Evolutionary conservation across 1,140 invertebrate species (phyloP).

Genomic region (Euborellia annulipes): DNA sequence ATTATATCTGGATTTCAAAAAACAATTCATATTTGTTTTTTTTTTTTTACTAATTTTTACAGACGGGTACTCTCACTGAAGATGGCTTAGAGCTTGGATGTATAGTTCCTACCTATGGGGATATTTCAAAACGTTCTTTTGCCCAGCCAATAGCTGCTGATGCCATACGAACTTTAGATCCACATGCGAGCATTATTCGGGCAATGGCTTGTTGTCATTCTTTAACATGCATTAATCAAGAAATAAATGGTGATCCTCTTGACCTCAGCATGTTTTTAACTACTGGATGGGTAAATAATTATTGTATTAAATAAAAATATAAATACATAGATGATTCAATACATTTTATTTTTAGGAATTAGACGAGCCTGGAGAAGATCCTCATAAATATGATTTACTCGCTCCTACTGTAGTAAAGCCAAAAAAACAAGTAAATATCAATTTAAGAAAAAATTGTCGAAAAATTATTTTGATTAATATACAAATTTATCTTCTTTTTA

Average conservation of each 20-base stretch:
- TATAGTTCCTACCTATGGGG: conserved; percentile 37
- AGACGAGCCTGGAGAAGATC: conserved; percentile 60
- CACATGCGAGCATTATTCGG: conserved; percentile 38
- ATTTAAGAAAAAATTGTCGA: too few species aligned
- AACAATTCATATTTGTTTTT: conserved; percentile 1
- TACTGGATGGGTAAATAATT: conserved; percentile 54
- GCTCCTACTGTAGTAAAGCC: conserved; percentile 63
- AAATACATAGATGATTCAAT: too few species aligned
- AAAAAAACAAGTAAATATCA: conserved; percentile 19
- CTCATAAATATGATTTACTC: conserved; percentile 58
- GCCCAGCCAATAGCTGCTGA: not conserved
- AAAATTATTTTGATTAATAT: too few species aligned
- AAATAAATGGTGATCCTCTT: conserved; percentile 77
- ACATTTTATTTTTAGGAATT: conserved; percentile 24
- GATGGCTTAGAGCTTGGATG: conserved; percentile 80
- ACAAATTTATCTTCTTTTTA: too few species aligned
- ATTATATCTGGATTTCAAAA: not conserved
- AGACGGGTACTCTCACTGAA: conserved; percentile 83
- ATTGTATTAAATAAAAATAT: too few species aligned
- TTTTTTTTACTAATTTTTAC: conserved; percentile 19
- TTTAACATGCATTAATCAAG: conserved; percentile 63
- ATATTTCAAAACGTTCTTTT: conserved; percentile 9
- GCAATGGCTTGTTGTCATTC: conserved; percentile 83
- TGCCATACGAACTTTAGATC: conserved; percentile 2
- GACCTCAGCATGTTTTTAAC: conserved; percentile 77